Evolutionary conservation across 2,113 vertebrate species (phyloP).

Genomic region (Centropus unirufus): DNA sequence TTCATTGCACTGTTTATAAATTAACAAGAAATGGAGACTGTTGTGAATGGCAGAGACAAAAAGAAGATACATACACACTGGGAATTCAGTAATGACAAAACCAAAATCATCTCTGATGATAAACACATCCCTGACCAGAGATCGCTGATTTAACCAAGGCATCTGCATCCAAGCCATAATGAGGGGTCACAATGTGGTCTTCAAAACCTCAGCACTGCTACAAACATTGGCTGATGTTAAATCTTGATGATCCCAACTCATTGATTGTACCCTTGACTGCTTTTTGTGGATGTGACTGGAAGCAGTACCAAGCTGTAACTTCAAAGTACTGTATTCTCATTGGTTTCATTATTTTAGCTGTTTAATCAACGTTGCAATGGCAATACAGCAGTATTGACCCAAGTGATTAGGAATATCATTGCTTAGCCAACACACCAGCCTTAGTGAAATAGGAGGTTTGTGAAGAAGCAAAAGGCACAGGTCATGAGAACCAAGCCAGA

Average conservation of each 20-base stretch:
- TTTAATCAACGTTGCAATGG: not conserved
- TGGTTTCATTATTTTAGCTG: not conserved
- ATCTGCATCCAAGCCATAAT: not conserved
- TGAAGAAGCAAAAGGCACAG: not conserved
- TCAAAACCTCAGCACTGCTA: not conserved
- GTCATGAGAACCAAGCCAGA: not conserved
- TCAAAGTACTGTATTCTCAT: not conserved
- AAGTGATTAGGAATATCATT: not conserved
- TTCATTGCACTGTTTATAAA: slow-evolving; percentile 6
- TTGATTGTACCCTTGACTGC: slow-evolving; percentile 7
- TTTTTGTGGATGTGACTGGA: not conserved
- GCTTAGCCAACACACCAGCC: not conserved
- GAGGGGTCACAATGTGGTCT: not conserved
- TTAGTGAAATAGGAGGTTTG: not conserved
- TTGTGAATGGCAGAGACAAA: slow-evolving; percentile 12
- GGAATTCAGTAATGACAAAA: not conserved
- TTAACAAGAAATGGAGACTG: slow-evolving; percentile 38
- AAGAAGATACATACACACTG: not conserved
- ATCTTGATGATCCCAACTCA: slow-evolving; percentile 15
- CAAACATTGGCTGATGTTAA: not conserved
- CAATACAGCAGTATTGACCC: not conserved
- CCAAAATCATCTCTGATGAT: not conserved
- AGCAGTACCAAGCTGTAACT: not conserved
- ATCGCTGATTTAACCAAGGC: not conserved
- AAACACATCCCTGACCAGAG: not conserved